phyloP scores from a whole-genome alignment of 2,888 invertebrate genomes.

The Patella ulyssiponensis region DNA sequence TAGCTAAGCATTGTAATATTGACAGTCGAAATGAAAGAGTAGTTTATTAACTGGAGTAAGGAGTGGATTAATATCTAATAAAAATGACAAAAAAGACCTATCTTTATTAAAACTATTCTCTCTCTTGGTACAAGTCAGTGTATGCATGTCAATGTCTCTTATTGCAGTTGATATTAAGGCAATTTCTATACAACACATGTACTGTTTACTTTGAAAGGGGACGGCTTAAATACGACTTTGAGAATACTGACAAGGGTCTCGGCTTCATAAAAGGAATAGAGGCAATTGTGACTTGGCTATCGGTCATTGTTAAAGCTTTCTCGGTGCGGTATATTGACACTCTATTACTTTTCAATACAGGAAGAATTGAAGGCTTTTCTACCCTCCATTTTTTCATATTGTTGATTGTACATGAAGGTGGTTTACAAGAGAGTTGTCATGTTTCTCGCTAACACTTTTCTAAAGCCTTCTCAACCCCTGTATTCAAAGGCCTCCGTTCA shows the following conservation, averaged over 20 bases:
- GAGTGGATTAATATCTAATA: constrained; percentile 13
- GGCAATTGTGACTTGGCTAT: neutral
- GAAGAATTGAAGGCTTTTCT: neutral
- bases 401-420: too few species aligned
- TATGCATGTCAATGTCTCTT: neutral
- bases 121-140: too few species aligned
- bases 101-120: too few species aligned
- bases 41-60: neutral
- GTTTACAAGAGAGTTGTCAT: too few species aligned
- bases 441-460: too few species aligned
- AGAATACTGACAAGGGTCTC: constrained; percentile 3
- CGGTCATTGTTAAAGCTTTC: neutral
- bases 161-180: neutral
- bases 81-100: neutral
- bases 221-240: constrained; percentile 11
- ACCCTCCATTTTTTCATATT: too few species aligned
- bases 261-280: constrained; percentile 6
- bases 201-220: constrained; percentile 8
- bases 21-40: too few species aligned
- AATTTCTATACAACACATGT: constrained; percentile 6
- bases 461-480: too few species aligned
- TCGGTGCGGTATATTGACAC: constrained; percentile 9
- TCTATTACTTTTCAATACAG: neutral
- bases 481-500: too few species aligned
- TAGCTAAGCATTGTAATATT: too few species aligned